Base-by-base conservation (phyloP, 2,888 invertebrate genomes). In the Himalopsyche japonica region DNA sequence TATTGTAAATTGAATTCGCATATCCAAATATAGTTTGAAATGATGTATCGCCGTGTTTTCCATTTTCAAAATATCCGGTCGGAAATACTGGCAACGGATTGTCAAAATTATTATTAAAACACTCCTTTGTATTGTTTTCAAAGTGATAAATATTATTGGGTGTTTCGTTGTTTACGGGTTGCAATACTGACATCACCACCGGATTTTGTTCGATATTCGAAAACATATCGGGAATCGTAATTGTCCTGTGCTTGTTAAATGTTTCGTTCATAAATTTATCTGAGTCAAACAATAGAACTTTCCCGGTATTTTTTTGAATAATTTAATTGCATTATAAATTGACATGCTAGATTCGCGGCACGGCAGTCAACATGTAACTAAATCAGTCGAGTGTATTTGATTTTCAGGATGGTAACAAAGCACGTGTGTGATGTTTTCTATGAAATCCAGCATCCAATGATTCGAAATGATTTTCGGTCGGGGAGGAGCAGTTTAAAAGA, bases 21-120 rank as follows among this genome's bases (percentile, higher is more conserved):
- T 86, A 86, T 12, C 82, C 82, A 77, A 86, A 86, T 34, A 86
- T 64, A 5, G 86, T 82, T 27, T 86, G 86, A 32, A 86, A 77
- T n/a, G 86, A 84, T 1, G 80, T 37, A 20, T 84, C 84, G 24
- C 18, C 77, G 24, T 49, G 57, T 70, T 48, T 70, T 3, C 76
- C 76, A 57, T 57, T 81, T 81, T 84, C 83, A 37, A 81, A 84
- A 64, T 81, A 84, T 47, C 32, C 76, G 4, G 82, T 27, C 30
- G 82, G 20, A 3, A 70, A 43, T 15, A 57, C 7, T 12, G 57
- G 79, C 24, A 20, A 80, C 30, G 6, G 82, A 79, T 10, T 47
- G 18, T 43, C 47, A 37, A 57, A 57, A 24, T 57, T 57, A 24
- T 57, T 76, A 48, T 83, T 80, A n/a, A 76, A 34, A 47, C 34